Evolutionary conservation across 1,140 invertebrate genomes (phyloP).

Genomic region (Aphelenchoides besseyi): DNA sequence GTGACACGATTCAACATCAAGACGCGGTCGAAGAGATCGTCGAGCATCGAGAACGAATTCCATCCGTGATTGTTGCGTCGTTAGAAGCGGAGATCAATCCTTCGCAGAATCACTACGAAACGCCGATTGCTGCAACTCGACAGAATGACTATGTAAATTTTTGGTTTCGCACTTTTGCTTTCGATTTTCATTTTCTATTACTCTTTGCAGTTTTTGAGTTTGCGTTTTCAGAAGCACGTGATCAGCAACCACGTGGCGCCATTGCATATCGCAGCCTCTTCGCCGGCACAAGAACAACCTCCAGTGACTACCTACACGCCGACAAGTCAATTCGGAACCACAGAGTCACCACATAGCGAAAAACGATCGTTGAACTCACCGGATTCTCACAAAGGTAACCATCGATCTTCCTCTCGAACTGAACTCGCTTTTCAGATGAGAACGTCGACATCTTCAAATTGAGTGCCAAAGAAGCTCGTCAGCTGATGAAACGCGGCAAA

Average conservation of each 20-base stretch:
- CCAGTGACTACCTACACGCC: neutral
- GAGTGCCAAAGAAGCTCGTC: constrained; percentile 58
- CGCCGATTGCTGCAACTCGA: neutral
- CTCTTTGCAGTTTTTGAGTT: neutral
- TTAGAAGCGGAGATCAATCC: no score
- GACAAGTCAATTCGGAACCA: neutral
- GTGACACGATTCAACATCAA: neutral
- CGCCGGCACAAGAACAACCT: neutral
- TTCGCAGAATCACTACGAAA: neutral
- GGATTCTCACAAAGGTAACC: constrained; percentile 4
- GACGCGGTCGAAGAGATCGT: no score
- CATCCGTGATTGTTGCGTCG: no score
- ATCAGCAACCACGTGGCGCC: constrained; percentile 13
- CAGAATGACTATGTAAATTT: neutral
- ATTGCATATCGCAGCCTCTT: neutral
- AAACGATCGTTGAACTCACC: constrained; percentile 21
- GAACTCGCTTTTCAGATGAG: constrained; percentile 37
- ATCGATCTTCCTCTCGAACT: neutral
- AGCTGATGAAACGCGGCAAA: constrained; percentile 37
- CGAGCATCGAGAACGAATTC: no score
- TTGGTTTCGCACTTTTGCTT: neutral
- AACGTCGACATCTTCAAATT: constrained; percentile 53
- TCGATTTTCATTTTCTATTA: constrained; percentile 12
- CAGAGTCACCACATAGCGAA: constrained; percentile 3
- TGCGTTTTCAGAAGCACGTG: constrained; percentile 12